phyloP scores from a whole-genome alignment of 2,888 invertebrate species.

The Cylloceria caligata region DNA sequence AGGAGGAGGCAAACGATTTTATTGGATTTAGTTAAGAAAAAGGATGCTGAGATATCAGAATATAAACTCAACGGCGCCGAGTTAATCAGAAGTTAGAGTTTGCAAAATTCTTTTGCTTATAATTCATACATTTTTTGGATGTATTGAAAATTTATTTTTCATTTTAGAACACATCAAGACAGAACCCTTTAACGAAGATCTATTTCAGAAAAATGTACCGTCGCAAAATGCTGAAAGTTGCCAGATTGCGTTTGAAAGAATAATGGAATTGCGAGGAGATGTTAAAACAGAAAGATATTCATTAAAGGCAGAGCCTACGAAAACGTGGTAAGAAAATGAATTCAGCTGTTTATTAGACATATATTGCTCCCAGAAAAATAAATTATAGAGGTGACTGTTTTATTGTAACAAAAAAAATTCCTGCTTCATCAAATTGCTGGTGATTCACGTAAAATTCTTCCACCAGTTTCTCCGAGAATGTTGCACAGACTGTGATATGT shows the following conservation, averaged over 20 bases:
- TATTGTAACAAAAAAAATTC: not conserved
- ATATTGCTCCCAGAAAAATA: not conserved
- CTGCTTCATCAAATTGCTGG: not conserved
- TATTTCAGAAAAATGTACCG: conserved; percentile 67
- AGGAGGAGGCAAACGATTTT: conserved; percentile 73
- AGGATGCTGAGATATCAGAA: conserved; percentile 80
- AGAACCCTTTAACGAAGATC: conserved; percentile 72
- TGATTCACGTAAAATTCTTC: conserved; percentile 4
- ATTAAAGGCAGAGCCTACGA: not conserved
- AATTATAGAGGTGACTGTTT: not conserved
- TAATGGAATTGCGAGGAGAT: conserved; percentile 62
- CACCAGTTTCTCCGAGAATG: conserved; percentile 2
- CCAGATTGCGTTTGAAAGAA: conserved; percentile 68
- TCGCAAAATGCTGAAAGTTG: conserved; percentile 49
- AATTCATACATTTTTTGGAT: too few relatives aligned
- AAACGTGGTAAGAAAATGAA: conserved; percentile 34
- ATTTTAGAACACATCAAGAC: conserved; percentile 78
- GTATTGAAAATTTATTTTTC: conserved; percentile 16
- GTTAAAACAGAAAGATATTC: conserved; percentile 6
- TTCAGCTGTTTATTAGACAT: not conserved
- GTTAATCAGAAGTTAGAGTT: conserved; percentile 77
- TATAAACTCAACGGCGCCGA: conserved; percentile 79
- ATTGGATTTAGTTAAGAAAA: conserved; percentile 76
- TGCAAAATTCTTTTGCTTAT: too few relatives aligned
- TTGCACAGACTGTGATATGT: conserved; percentile 5